These are phyloP conservation scores for Apotomis betuletana DNA, from an alignment of 2,888 invertebrate species.

Conservation along the genomic window DNA sequence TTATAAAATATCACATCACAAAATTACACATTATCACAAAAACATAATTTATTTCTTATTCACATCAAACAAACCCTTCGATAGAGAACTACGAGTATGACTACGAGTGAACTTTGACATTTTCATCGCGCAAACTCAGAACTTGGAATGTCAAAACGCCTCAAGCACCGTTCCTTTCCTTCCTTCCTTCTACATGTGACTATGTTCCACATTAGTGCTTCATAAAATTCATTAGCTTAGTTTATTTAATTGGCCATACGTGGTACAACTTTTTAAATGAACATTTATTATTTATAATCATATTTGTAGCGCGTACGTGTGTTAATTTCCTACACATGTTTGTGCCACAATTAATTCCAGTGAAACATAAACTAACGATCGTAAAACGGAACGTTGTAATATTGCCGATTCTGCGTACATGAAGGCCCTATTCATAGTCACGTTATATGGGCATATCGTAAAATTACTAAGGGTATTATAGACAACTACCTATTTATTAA, in stretches of 20 bases:
- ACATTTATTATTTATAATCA: neutral
- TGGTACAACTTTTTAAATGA: neutral
- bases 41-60: conserved; percentile 36
- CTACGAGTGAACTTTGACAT: conserved; percentile 78
- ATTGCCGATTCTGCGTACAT: conserved; percentile 59
- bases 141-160: conserved; percentile 62
- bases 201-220: neutral
- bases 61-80: conserved; percentile 42
- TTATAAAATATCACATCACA: conserved; percentile 40
- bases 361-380: conserved; percentile 47
- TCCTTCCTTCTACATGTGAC: conserved; percentile 44
- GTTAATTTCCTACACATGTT: neutral
- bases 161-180: conserved; percentile 56
- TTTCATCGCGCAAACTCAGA: conserved; percentile 50
- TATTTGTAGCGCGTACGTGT: neutral
- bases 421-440: conserved; percentile 60
- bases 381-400: conserved; percentile 70
- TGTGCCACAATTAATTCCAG: neutral
- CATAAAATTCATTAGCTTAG: neutral
- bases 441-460: neutral
- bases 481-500: no score
- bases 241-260: neutral
- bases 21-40: conserved; percentile 36
- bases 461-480: no score
- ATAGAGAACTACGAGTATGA: conserved; percentile 48